Evolutionary conservation across 2,113 vertebrate genomes (phyloP).

Genomic region (Bubo bubo): DNA sequence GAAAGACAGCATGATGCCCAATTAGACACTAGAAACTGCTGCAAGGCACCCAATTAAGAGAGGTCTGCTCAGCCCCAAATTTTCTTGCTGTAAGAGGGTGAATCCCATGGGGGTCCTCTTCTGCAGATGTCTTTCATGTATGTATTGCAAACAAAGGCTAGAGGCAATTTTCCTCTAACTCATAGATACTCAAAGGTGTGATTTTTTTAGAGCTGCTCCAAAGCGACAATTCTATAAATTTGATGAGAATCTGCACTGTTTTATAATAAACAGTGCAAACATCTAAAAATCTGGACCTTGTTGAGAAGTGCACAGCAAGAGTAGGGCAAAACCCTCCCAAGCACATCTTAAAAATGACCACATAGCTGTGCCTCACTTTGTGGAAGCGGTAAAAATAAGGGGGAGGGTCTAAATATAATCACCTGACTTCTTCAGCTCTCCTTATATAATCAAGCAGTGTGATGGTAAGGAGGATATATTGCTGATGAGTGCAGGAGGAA

Average conservation of each 20-base stretch:
- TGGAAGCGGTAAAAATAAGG: neutral
- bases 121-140: neutral
- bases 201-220: neutral
- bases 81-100: neutral
- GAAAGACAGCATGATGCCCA: neutral
- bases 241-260: neutral
- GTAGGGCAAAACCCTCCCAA: neutral
- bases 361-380: neutral
- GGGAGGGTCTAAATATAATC: neutral
- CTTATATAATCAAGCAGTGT: neutral
- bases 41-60: neutral
- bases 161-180: neutral
- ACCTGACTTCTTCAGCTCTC: neutral
- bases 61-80: neutral
- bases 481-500: neutral
- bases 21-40: neutral
- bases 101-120: neutral
- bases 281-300: too few relatives aligned
- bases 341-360: neutral
- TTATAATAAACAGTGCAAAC: neutral
- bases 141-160: neutral
- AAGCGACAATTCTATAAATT: neutral
- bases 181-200: rapidly evolving
- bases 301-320: rapidly evolving
- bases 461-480: neutral